Percentiles rank a stretch among this genome's conserved stretches.
phyloP scores from a whole-genome alignment of 92 coral and sea anemone species.

The Phymanthus crucifer region DNA sequence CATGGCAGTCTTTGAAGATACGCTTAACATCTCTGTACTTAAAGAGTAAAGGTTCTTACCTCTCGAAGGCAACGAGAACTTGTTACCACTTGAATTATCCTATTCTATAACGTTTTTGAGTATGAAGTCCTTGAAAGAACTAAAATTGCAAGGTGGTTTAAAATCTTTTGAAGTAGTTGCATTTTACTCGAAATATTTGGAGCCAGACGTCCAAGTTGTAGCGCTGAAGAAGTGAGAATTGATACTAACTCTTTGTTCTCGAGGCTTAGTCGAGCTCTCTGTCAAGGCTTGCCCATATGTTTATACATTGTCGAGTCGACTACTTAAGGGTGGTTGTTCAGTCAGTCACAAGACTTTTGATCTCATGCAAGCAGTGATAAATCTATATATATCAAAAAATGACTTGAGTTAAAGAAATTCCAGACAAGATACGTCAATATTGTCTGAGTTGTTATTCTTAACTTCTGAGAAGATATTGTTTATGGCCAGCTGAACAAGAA shows the following conservation, averaged over 20 bases:
- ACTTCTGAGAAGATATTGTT: background rate
- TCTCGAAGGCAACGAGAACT: background rate
- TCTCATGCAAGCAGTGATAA: conserved; percentile 13
- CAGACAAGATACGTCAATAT: conserved; percentile 13
- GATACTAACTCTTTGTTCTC: background rate
- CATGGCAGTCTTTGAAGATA: background rate
- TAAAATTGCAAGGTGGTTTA: background rate
- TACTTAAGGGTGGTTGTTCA: conserved; percentile 9
- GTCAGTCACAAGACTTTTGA: conserved; percentile 16
- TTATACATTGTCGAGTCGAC: conserved; percentile 16
- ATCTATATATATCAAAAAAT: conserved; percentile 13
- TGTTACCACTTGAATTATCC: background rate
- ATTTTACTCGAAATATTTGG: background rate
- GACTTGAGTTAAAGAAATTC: conserved; percentile 15
- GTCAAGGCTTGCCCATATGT: conserved; percentile 12
- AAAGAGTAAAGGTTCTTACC: background rate
- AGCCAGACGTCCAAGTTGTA: background rate
- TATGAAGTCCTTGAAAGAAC: background rate
- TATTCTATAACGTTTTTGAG: background rate
- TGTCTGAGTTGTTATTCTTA: conserved; percentile 9
- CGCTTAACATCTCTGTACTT: background rate
- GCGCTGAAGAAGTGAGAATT: background rate
- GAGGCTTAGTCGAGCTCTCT: background rate
- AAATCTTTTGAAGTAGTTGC: background rate
- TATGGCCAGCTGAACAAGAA: conserved; percentile 10